Percentiles rank a stretch among this genome's conserved stretches.
phyloP scores from a whole-genome alignment of 2,113 vertebrate species.

The Mustela lutreola region DNA sequence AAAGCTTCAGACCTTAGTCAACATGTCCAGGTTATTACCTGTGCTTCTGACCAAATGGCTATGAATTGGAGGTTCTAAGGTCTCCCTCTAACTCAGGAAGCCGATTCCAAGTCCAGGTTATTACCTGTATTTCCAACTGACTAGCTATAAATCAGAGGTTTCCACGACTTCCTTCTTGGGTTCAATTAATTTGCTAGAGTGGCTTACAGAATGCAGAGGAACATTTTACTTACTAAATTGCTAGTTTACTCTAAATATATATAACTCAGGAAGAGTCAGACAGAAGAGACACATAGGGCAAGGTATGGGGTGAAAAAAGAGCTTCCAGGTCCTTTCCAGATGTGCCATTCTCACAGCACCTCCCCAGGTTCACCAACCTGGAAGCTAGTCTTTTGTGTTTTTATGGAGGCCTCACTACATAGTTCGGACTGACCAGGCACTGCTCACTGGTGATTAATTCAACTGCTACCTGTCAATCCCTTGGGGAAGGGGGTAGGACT shows the following conservation, averaged over 20 bases:
- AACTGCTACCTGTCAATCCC: not conserved
- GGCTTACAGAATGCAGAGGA: not conserved
- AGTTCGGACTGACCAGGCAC: not conserved
- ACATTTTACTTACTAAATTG: not conserved
- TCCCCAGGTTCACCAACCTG: not conserved
- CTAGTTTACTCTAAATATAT: not conserved
- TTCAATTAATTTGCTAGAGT: not conserved
- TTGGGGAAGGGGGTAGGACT: not conserved
- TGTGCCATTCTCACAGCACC: not conserved
- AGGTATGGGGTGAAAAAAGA: not conserved
- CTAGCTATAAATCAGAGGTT: not conserved
- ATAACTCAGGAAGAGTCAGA: not conserved
- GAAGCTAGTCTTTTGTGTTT: not conserved
- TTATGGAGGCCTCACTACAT: not conserved
- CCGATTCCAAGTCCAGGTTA: not conserved
- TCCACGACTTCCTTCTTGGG: not conserved
- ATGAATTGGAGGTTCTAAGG: not conserved
- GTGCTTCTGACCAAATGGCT: not conserved
- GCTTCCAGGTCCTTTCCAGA: not conserved
- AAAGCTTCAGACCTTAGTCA: not conserved
- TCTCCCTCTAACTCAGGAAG: not conserved
- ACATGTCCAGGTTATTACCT: not conserved
- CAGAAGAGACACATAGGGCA: not conserved
- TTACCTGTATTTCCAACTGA: not conserved
- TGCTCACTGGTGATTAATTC: not conserved